Base-by-base conservation (phyloP, 1,140 invertebrate genomes). In the Psilanteris sp. region DNA sequence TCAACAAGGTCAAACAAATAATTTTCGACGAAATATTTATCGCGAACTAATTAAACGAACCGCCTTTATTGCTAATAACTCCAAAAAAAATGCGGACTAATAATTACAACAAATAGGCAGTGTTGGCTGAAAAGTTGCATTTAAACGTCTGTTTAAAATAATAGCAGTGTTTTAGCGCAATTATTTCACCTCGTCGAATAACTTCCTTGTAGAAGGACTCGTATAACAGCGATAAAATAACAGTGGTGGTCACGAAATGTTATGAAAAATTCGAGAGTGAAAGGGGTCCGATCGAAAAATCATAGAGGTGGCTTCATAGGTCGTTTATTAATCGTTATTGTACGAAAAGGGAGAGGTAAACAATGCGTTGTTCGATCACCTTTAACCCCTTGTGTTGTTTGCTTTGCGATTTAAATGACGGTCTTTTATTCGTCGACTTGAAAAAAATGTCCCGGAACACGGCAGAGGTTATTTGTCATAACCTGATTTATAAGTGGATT, bases 271-370 rank as follows among this genome's bases (percentile, higher is more conserved):
- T 50, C 20, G 46, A 70, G 54, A 70, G 54, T 61, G 54, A 70
- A 70, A 59, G 44, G 66, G 36, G 20, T 44, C 26, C 41, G 36
- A 37, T 20, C 52, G 36, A 70, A 70, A 70, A 70, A 70, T 34
- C 36, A 29, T 34, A 20, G 54, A 61, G 54, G 44, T 59, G 44
- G 22, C 52, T 41, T 70, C 43, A 27, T 32, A 57, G 34, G 34
- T 61, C 44, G 14, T 44, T 70, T 68, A 61, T 70, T 61, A 61
- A 70, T 70, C 54, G 37, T 34, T 66, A 66, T 52, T 50, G 22
- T 55, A 67, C 22, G 18, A 67, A 67, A 44, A 41, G 10, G 8
- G 11, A 43, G 43, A 57, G 37, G 31, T 50, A 36, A 50, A 68
- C 64, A 68, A 68, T 57, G 32, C 20, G 34, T 48, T 43, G 39